Conservation (phyloP, 1,140 invertebrate genomes). For the Triops longicaudatus region DNA sequence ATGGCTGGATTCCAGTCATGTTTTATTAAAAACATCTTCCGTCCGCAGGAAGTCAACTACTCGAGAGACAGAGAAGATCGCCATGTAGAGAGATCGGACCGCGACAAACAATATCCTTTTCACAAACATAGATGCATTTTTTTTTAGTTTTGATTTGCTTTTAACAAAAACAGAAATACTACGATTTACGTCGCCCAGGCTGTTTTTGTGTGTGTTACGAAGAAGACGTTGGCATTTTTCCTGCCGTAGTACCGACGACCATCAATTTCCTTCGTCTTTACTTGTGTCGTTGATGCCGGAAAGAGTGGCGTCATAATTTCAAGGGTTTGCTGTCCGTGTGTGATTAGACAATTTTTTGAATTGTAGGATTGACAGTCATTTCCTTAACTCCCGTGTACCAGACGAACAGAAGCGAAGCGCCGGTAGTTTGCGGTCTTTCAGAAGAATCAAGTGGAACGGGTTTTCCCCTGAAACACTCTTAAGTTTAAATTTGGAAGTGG, state of each 20-base stretch:
- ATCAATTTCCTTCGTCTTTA: no score
- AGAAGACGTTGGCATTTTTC: no score
- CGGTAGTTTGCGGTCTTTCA: slow-evolving; percentile 40
- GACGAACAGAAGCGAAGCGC: slow-evolving; percentile 48
- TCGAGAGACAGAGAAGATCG: slow-evolving; percentile 52
- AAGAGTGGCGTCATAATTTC: no score
- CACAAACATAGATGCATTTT: slow-evolving; percentile 13
- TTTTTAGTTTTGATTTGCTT: slow-evolving; percentile 20
- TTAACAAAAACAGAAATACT: no score
- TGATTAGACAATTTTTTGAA: no score
- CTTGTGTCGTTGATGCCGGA: no score
- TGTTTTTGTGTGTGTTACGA: no score
- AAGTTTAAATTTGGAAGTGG: neutral
- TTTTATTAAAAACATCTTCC: slow-evolving; percentile 35
- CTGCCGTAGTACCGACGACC: no score
- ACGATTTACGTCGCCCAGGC: neutral
- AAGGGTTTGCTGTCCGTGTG: no score
- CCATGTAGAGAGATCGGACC: slow-evolving; percentile 43
- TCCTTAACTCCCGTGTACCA: slow-evolving; percentile 46
- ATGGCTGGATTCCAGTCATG: neutral
- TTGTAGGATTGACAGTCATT: neutral
- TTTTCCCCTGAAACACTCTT: neutral
- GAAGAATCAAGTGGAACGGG: neutral
- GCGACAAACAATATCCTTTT: slow-evolving; percentile 76
- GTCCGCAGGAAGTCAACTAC: slow-evolving; percentile 62